phyloP scores from a whole-genome alignment of 2,797 vertebrate genomes.

The Scolopax bukidnonensis region DNA sequence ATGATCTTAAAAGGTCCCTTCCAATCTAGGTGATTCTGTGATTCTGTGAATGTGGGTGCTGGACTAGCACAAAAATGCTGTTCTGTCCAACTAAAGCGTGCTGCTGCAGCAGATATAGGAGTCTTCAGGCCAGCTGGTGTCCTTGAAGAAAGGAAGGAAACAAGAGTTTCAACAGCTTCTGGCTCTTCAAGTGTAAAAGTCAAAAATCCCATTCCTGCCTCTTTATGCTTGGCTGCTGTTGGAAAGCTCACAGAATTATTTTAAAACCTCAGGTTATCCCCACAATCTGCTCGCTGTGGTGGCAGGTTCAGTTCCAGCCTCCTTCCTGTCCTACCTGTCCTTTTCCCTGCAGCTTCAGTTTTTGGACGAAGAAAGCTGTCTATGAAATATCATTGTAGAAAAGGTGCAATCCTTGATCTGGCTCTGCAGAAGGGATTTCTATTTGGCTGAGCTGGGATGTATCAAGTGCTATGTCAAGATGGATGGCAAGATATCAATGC shows the following conservation, averaged over 20 bases:
- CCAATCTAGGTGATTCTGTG: too few species aligned
- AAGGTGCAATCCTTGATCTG: not conserved
- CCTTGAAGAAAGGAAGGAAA: not conserved
- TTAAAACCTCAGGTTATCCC: not conserved
- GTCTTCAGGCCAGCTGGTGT: not conserved
- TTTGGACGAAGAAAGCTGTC: not conserved
- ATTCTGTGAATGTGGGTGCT: rapidly evolving
- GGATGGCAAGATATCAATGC: not conserved
- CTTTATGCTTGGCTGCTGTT: not conserved
- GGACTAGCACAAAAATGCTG: not conserved
- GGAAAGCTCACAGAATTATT: not conserved
- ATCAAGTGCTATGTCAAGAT: not conserved
- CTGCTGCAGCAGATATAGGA: not conserved
- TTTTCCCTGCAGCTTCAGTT: not conserved
- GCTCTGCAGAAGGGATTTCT: not conserved
- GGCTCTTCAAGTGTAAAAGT: not conserved
- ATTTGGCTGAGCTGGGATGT: not conserved
- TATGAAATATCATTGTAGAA: not conserved
- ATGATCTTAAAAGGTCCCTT: too few species aligned
- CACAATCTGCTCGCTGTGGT: not conserved
- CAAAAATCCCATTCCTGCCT: not conserved
- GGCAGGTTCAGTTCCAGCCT: not conserved
- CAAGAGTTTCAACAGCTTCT: not conserved
- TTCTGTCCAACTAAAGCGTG: not conserved
- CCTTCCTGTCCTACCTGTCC: not conserved